Conservation (phyloP, 2,113 vertebrate genomes). For the Pluvialis apricaria region DNA sequence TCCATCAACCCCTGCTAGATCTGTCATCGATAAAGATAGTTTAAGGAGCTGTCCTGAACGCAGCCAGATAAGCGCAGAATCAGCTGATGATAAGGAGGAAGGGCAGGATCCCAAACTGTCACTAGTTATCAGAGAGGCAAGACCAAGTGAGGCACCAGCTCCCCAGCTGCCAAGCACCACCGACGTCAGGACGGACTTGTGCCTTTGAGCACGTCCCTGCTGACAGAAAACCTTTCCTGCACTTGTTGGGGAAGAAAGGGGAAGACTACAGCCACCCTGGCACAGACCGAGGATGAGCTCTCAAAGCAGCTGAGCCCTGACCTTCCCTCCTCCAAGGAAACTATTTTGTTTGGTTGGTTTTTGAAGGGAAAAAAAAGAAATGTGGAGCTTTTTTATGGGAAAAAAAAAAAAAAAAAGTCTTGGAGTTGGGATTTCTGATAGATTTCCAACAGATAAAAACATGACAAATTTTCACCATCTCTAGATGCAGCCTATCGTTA, state of each 20-base stretch:
- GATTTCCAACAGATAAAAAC: constrained; percentile 34
- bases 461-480: constrained; percentile 20
- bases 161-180: neutral
- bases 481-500: neutral
- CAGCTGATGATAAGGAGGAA: neutral
- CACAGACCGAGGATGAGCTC: neutral
- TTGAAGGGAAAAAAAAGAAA: neutral
- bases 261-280: neutral
- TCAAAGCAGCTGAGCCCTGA: neutral
- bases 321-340: neutral
- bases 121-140: neutral
- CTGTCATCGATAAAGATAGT: constrained; percentile 24
- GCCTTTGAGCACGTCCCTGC: neutral
- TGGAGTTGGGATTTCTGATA: constrained; percentile 14
- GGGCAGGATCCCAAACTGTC: neutral
- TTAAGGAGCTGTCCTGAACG: neutral
- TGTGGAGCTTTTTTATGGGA: neutral
- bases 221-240: neutral
- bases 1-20: constrained; percentile 44
- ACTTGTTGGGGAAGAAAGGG: neutral
- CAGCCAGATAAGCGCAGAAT: constrained; percentile 14
- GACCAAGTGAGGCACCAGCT: neutral
- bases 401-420: neutral
- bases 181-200: neutral
- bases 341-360: neutral